These are phyloP conservation scores for Gavialis gangeticus DNA, from an alignment of 2,113 vertebrate genomes.

Conservation along the genomic window DNA sequence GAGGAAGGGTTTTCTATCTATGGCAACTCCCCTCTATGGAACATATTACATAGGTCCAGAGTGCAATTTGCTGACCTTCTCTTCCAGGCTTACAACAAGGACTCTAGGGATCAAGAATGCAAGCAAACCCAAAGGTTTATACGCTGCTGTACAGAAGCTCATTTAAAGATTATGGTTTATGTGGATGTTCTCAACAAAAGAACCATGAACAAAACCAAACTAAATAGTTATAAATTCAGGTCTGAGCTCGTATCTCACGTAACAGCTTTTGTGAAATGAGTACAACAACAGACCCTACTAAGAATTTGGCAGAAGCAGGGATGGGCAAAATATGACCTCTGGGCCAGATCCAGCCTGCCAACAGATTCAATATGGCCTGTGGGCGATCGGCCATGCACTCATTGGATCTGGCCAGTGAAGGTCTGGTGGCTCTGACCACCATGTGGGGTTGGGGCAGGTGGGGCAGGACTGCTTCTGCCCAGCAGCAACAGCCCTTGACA, in stretches of 20 bases:
- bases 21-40: neutral
- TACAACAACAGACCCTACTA: neutral
- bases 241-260: neutral
- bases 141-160: neutral
- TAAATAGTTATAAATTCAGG: neutral
- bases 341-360: no score
- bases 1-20: neutral
- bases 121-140: neutral
- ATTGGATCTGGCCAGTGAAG: no score
- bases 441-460: no score
- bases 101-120: neutral
- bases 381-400: no score
- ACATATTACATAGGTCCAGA: neutral
- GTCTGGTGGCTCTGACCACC: no score
- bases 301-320: neutral
- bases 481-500: no score
- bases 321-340: no score
- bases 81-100: neutral
- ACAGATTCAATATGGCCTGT: no score
- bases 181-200: neutral
- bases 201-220: neutral
- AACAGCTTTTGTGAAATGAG: neutral
- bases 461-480: no score
- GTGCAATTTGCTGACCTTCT: neutral
- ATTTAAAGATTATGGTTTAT: neutral